Base-by-base conservation (phyloP, 2,113 vertebrate species). In the Neotoma lepida region DNA sequence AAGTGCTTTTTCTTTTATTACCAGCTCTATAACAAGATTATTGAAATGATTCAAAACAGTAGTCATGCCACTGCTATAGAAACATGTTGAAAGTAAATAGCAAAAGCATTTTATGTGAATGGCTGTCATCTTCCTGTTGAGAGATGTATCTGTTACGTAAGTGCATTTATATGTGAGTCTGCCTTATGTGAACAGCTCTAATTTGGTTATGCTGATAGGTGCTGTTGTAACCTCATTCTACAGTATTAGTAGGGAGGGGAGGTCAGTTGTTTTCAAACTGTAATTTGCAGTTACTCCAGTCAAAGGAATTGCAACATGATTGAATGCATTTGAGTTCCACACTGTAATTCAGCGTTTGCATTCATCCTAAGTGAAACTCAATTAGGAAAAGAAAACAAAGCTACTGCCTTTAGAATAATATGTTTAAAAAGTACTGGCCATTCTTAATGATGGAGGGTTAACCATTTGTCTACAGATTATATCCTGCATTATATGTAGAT, bases 141-240 rank as follows among this genome's bases (percentile, higher is more conserved):
- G 97, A 82, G 97, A 97, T 98, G 93, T 96, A 97, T 98, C 98
- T 98, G 97, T 97, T 98, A 98, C 97, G 92, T 98, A 98, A 98
- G 98, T 98, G 98, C 97, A 97, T 98, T 98, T 98, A 97, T 98
- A 97, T 96, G 91, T 86, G 80, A 96, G 97, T 96, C 97, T 98
- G 98, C 97, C 98, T 98, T 97, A 97, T 98, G 98, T 98, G 98
- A 99, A 98, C 98, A 44, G 90, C 95, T 97, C 96, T 98, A 98
- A 99, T 99, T 98, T 97, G 98, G 97, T 99, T 98, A 98, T 96
- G 98, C 97, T 98, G 98, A 98, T 98, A 98, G 98, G 98, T 98
- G 97, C 98, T 98, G 97, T 98, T 98, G 98, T 96, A 97, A 97
- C 97, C 98, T 98, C 98, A 97, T 97, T 97, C 98, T 98, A 98